Conservation (phyloP, 2,113 vertebrate genomes). For the Aspidoscelis tigris region DNA sequence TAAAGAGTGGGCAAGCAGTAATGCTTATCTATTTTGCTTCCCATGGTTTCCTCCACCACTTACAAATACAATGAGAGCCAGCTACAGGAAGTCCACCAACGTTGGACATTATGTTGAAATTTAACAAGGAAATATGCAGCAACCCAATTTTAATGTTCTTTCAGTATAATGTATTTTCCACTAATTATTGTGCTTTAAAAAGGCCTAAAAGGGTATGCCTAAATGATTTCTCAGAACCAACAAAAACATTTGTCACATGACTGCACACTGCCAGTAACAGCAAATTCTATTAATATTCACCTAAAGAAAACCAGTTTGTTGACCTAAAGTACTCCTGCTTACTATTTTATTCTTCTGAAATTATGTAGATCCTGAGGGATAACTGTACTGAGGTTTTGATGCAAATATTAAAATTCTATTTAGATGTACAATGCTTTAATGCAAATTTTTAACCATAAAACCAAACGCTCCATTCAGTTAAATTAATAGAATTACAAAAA, state of each 20-base stretch:
- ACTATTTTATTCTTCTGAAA: slow-evolving; percentile 69
- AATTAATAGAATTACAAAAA: slow-evolving; percentile 99
- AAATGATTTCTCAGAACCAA: slow-evolving; percentile 36
- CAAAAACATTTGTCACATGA: slow-evolving; percentile 49
- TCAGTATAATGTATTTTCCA: slow-evolving; percentile 41
- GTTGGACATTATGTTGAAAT: slow-evolving; percentile 10
- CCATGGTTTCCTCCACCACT: slow-evolving; percentile 10
- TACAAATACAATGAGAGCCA: neutral
- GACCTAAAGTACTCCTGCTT: slow-evolving; percentile 57
- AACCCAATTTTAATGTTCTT: neutral
- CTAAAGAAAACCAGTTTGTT: slow-evolving; percentile 69
- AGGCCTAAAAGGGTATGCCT: neutral
- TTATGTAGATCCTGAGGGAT: slow-evolving; percentile 72
- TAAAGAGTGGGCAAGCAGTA: fast-evolving
- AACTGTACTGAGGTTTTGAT: slow-evolving; percentile 70
- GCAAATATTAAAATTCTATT: slow-evolving; percentile 87
- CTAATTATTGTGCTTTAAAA: slow-evolving; percentile 41
- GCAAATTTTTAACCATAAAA: slow-evolving; percentile 99
- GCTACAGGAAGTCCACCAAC: neutral
- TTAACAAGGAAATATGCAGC: neutral
- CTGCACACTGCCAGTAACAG: neutral
- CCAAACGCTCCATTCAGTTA: slow-evolving; percentile 98
- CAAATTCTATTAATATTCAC: slow-evolving; percentile 68
- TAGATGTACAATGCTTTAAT: slow-evolving; percentile 95
- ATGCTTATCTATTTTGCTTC: neutral